phyloP scores from a whole-genome alignment of 2,888 invertebrate genomes.

The Pristionchus fissidentatus region DNA sequence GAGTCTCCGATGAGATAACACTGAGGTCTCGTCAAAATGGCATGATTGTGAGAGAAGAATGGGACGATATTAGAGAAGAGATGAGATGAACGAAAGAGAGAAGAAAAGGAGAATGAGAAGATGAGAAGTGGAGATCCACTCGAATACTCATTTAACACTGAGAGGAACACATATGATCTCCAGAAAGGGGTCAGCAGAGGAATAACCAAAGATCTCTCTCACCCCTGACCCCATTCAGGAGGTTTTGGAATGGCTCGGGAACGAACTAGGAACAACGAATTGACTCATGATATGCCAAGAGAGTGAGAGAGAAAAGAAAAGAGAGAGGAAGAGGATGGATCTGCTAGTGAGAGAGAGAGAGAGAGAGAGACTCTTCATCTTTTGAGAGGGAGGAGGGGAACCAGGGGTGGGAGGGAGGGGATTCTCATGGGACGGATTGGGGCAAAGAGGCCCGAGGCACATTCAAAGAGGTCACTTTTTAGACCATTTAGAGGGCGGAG shows the following conservation, averaged over 20 bases:
- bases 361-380: conserved; percentile 38
- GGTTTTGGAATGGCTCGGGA: neutral
- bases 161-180: too few relatives aligned
- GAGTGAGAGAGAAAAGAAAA: neutral
- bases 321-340: neutral
- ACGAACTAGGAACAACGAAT: neutral
- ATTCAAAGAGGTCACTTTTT: conserved; percentile 31
- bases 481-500: conserved; percentile 1
- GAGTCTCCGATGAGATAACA: conserved; percentile 19
- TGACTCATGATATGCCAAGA: conserved; percentile 21
- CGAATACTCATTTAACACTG: neutral
- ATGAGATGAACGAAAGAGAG: conserved; percentile 1
- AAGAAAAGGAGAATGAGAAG: conserved; percentile 6
- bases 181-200: too few relatives aligned
- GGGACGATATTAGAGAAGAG: conserved; percentile 28
- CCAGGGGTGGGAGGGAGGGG: neutral
- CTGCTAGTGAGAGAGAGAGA: neutral
- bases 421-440: conserved; percentile 10
- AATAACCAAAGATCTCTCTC: too few relatives aligned
- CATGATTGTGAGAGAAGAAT: conserved; percentile 40
- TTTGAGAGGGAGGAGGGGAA: conserved; percentile 30
- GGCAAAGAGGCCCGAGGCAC: neutral
- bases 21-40: too few relatives aligned
- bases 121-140: neutral
- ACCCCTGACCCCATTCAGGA: conserved; percentile 3